Percentiles rank a stretch among this genome's conserved stretches.
These are phyloP conservation scores for Chelon labrosus DNA, from an alignment of 2,797 vertebrate species.

Conservation along the genomic window DNA sequence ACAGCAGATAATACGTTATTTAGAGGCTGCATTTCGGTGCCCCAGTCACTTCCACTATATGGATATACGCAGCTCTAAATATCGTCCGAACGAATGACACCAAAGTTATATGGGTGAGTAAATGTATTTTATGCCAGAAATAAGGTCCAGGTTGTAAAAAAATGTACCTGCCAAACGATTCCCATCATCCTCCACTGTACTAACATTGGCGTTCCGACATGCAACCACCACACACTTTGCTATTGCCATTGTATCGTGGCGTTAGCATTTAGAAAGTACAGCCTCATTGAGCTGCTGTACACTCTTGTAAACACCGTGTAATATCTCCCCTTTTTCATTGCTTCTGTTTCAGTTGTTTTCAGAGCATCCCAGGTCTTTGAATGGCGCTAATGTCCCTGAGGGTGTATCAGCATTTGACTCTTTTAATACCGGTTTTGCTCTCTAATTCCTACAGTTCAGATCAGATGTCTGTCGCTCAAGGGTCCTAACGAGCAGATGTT, in stretches of 20 bases:
- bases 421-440: conserved; percentile 23
- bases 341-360: neutral
- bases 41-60: no score
- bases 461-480: conserved; percentile 19
- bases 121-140: no score
- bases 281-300: neutral
- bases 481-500: conserved; percentile 48
- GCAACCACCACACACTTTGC: neutral
- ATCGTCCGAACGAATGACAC: no score
- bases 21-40: no score
- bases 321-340: no score
- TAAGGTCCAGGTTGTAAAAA: no score
- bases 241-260: neutral
- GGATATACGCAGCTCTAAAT: no score
- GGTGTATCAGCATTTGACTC: conserved; percentile 18
- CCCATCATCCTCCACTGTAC: neutral
- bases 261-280: neutral
- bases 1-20: no score
- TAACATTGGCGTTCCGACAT: neutral
- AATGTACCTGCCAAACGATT: neutral
- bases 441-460: neutral
- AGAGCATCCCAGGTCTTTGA: conserved; percentile 13
- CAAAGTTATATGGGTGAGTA: no score
- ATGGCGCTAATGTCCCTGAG: conserved; percentile 23
- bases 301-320: neutral